Conservation (phyloP, 2,113 vertebrate species). For the Thunnus thynnus region DNA sequence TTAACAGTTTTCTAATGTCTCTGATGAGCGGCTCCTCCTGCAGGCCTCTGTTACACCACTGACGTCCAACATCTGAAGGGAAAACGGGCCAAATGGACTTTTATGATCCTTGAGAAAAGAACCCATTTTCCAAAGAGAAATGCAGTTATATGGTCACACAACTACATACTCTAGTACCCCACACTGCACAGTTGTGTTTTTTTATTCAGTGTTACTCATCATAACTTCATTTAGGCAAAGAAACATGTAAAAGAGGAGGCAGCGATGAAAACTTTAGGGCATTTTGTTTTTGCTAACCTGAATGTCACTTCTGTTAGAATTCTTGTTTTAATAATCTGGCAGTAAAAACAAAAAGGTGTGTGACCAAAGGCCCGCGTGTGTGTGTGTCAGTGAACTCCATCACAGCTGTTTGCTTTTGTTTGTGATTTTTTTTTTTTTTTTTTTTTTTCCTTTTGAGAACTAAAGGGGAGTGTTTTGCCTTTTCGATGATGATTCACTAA, state of each 20-base stretch:
- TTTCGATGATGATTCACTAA: conserved; percentile 69
- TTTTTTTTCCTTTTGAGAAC: conserved; percentile 45
- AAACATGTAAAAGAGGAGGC: no score
- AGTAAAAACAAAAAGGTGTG: conserved; percentile 9
- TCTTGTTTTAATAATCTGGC: conserved; percentile 5
- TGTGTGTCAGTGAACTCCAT: conserved; percentile 16
- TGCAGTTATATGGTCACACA: no score
- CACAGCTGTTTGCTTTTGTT: conserved; percentile 30
- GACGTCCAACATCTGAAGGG: not conserved
- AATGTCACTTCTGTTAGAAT: conserved; percentile 28
- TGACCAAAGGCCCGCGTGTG: conserved; percentile 49
- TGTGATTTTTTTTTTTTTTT: conserved; percentile 33
- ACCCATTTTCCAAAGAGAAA: not conserved
- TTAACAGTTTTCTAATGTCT: not conserved
- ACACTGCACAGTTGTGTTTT: not conserved
- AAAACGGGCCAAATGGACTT: conserved; percentile 20
- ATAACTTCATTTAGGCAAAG: not conserved
- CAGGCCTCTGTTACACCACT: not conserved
- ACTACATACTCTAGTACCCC: not conserved
- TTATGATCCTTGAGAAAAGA: not conserved
- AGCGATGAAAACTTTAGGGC: no score
- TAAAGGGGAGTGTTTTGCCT: conserved; percentile 69
- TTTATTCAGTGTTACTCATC: not conserved
- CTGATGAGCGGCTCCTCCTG: not conserved
- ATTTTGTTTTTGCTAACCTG: not conserved